phyloP scores from a whole-genome alignment of 1,140 invertebrate species.

The Heliconius hermathena region DNA sequence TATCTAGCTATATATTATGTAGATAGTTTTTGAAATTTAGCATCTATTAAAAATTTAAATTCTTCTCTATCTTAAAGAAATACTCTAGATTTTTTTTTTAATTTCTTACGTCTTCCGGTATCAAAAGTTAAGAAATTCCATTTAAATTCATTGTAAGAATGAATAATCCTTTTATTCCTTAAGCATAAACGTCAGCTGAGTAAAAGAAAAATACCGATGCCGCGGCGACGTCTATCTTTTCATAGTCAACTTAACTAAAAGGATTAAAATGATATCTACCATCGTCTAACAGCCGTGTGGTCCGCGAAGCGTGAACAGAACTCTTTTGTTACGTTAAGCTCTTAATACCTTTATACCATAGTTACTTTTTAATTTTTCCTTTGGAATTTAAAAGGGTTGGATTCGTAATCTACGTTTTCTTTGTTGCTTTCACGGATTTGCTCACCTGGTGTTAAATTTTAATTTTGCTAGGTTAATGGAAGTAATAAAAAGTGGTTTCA shows the following conservation, averaged over 20 bases:
- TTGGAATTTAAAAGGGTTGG: slow-evolving; percentile 71
- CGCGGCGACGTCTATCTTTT: slow-evolving; percentile 68
- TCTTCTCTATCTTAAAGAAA: no score
- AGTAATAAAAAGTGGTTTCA: slow-evolving; percentile 43
- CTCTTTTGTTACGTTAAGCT: slow-evolving; percentile 78
- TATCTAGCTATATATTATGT: neutral
- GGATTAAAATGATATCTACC: slow-evolving; percentile 81
- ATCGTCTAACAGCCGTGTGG: slow-evolving; percentile 76
- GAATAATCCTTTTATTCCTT: slow-evolving; percentile 32
- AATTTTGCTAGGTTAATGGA: slow-evolving; percentile 53
- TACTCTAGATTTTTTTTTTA: neutral
- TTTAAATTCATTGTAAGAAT: slow-evolving; percentile 33
- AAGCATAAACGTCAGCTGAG: slow-evolving; percentile 36
- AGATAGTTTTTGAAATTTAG: neutral
- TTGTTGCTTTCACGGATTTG: slow-evolving; percentile 59
- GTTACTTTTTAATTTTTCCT: slow-evolving; percentile 77
- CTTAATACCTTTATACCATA: slow-evolving; percentile 78
- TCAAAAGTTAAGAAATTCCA: neutral
- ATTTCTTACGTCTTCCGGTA: neutral
- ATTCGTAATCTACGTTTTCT: slow-evolving; percentile 72
- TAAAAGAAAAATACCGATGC: slow-evolving; percentile 62
- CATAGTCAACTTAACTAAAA: slow-evolving; percentile 80
- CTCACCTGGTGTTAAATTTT: slow-evolving; percentile 65
- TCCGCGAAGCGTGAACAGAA: slow-evolving; percentile 72
- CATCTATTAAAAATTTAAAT: no score